Percentiles rank a stretch among this genome's conserved stretches.
phyloP scores from a whole-genome alignment of 2,797 vertebrate species.

The Linurgus olivaceus region DNA sequence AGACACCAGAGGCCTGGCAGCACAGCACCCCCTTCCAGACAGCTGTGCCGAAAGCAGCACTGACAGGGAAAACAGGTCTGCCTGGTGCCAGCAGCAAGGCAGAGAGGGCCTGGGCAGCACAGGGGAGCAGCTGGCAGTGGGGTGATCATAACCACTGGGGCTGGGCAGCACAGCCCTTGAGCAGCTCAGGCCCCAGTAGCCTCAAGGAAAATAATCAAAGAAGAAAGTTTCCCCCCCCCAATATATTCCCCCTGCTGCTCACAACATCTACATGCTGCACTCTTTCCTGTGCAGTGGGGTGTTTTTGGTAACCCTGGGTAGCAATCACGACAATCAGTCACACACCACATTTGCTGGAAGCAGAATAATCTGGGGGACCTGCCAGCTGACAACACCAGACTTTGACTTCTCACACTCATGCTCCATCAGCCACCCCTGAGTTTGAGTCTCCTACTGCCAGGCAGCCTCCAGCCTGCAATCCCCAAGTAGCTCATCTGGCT shows the following conservation, averaged over 20 bases:
- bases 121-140: background rate
- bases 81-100: background rate
- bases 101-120: background rate
- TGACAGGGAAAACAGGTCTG: slow-evolving; percentile 2
- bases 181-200: background rate
- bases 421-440: background rate
- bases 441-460: background rate
- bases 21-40: background rate
- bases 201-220: background rate
- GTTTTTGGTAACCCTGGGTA: background rate
- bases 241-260: background rate
- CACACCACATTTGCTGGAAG: background rate
- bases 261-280: fast-evolving
- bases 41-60: fast-evolving
- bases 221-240: fast-evolving
- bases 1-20: background rate
- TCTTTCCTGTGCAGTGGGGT: fast-evolving
- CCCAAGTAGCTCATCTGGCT: background rate
- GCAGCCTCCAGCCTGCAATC: background rate
- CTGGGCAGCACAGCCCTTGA: background rate
- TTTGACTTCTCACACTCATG: background rate
- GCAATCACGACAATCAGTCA: background rate
- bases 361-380: background rate
- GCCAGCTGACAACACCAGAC: background rate
- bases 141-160: fast-evolving